phyloP scores from a whole-genome alignment of 2,888 invertebrate species.

The Matsumyia berberina region DNA sequence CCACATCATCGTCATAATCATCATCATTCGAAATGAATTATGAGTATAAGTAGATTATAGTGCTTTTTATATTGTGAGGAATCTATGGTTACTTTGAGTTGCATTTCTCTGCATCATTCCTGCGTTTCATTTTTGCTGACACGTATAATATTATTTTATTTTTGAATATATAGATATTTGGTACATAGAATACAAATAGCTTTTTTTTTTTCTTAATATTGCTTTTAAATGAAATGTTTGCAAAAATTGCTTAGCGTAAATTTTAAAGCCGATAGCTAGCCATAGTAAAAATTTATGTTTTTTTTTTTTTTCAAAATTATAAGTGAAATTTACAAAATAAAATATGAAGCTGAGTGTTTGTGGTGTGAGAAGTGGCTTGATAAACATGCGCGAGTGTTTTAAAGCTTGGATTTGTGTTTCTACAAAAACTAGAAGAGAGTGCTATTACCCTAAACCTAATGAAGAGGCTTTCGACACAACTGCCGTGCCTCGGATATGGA shows the following conservation, averaged over 20 bases:
- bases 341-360: conserved; percentile 50
- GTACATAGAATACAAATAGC: conserved; percentile 10
- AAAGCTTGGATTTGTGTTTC: too few species aligned
- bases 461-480: too few species aligned
- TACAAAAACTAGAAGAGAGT: too few species aligned
- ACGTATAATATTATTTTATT: conserved; percentile 10
- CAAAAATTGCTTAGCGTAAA: conserved; percentile 56
- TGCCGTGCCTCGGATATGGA: too few species aligned
- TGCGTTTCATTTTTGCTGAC: conserved; percentile 45
- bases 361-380: not conserved
- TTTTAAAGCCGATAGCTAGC: conserved; percentile 70
- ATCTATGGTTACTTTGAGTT: conserved; percentile 81
- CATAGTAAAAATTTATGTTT: conserved; percentile 75
- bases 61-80: conserved; percentile 85
- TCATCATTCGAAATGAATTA: conserved; percentile 72
- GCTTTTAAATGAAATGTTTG: conserved; percentile 49
- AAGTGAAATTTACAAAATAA: conserved; percentile 24
- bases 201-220: conserved; percentile 22
- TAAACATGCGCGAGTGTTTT: conserved; percentile 5
- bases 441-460: too few species aligned
- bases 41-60: conserved; percentile 78
- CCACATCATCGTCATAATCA: conserved; percentile 75
- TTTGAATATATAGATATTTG: conserved; percentile 21
- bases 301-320: conserved; percentile 39
- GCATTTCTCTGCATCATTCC: conserved; percentile 73